These are phyloP conservation scores for Monarcha castaneiventris DNA, from an alignment of 2,113 vertebrate genomes.

Conservation along the genomic window DNA sequence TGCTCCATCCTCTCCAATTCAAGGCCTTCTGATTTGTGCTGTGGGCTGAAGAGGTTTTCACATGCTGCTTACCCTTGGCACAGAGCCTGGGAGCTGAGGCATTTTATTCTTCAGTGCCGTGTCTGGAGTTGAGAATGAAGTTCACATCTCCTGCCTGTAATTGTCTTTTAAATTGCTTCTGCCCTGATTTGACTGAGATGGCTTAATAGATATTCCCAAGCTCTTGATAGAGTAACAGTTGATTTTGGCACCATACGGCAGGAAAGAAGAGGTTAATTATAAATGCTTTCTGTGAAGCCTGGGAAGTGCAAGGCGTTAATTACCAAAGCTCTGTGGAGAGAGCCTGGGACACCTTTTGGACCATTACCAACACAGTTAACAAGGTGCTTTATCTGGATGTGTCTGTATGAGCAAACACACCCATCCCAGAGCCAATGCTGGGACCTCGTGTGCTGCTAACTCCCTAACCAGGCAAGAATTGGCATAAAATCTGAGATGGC, in stretches of 20 bases:
- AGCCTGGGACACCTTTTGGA: not conserved
- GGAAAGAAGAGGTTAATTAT: not conserved
- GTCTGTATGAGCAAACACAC: not conserved
- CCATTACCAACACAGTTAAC: not conserved
- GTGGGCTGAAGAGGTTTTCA: not conserved
- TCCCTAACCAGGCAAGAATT: not conserved
- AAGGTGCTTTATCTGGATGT: not conserved
- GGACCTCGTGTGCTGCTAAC: not conserved
- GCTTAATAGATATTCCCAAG: not conserved
- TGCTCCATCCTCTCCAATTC: not conserved
- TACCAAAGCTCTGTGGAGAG: not conserved
- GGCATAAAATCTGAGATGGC: not conserved
- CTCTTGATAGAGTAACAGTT: not conserved
- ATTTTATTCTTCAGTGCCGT: not conserved
- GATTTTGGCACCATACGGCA: not conserved
- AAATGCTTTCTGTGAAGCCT: not conserved
- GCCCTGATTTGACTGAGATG: not conserved
- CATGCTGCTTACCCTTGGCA: not conserved
- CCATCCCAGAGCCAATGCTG: not conserved
- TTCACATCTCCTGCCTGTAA: not conserved
- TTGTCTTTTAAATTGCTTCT: constrained; percentile 5
- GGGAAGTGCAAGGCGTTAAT: not conserved
- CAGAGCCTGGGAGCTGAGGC: not conserved
- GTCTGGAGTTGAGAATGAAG: not conserved
- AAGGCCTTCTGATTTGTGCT: not conserved